A percentile compares a stretch with the other conserved stretches of the same genome.
Conservation (phyloP, 2,797 vertebrate genomes). For the Caiman crocodilus region DNA sequence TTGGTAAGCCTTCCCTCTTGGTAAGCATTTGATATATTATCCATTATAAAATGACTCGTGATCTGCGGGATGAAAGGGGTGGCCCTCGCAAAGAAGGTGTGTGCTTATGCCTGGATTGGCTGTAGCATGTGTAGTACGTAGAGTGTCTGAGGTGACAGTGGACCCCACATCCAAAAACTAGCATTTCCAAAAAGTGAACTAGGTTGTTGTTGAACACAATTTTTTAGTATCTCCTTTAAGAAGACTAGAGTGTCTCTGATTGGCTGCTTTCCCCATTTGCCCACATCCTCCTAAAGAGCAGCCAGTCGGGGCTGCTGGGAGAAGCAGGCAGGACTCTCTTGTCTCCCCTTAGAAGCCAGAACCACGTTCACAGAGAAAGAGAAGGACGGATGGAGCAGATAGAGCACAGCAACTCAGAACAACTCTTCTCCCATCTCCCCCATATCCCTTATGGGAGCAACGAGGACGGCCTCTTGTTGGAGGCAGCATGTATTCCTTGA, state of each 20-base stretch:
- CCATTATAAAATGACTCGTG: neutral
- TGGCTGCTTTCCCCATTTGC: slow-evolving; percentile 24
- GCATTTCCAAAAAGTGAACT: rapidly evolving
- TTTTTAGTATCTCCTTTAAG: neutral
- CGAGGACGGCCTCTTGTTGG: neutral
- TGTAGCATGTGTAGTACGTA: neutral
- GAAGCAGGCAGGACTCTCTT: slow-evolving; percentile 33
- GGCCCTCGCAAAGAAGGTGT: neutral
- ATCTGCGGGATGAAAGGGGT: rapidly evolving
- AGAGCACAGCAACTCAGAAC: no score
- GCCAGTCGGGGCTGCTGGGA: neutral
- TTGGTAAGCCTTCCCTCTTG: neutral
- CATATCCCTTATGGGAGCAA: no score
- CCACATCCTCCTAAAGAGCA: slow-evolving; percentile 30
- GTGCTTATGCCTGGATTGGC: rapidly evolving
- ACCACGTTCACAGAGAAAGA: neutral
- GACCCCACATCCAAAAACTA: neutral
- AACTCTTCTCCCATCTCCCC: no score
- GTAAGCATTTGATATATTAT: neutral
- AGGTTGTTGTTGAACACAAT: neutral
- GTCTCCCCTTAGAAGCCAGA: neutral
- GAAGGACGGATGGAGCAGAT: no score
- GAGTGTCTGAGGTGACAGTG: neutral
- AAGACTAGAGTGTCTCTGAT: slow-evolving; percentile 20
- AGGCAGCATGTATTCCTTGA: slow-evolving; percentile 57